Base-by-base conservation (phyloP, 1,140 invertebrate species). In the Asobara japonica region DNA sequence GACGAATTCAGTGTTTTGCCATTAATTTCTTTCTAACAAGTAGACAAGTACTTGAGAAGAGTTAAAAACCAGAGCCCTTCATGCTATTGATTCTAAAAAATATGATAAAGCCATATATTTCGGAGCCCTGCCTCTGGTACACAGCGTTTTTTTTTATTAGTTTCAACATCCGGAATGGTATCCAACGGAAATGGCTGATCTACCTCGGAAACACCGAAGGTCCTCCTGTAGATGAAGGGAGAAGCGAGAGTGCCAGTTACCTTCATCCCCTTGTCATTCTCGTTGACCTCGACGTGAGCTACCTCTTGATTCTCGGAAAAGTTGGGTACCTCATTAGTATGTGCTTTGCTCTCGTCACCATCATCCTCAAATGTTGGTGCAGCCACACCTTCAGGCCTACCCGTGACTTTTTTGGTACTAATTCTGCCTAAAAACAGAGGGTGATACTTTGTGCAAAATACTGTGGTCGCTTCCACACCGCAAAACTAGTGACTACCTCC, bases 311-410 rank as follows among this genome's bases (percentile, higher is more conserved):
- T 64, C 18, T 25, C 5, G 16, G 25, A 3, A 31, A 56, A 25
- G 29, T 13, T 30, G 13, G 66, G 3, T 31, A 30, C 66, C 66
- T 69, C 66, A 69, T 72, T 72, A 51, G 64, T 29, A 56, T 67
- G 30, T 22, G 30, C 10, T n/a, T 71, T 64, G 11, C 29, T 51
- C 48, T 51, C 65, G 13, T 29, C 48, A 27, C 7, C 60, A 1
- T 45, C 56, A 62, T 71, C 65, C 36, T 33, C 22, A 66, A 27
- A 10, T 7, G 16, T 45, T 51, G 45, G 36, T 13, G 16, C 22
- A 20, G 10, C 25, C 27, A 38, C 22, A 48, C 61, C 27, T 71
- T 30, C 3, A 64, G 33, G 69, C 38, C 20, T 71, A 41, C 30
- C 11, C 30, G 8, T 48, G 60, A 65, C 69, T 48, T 51, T 65